Percentiles rank a stretch among this genome's conserved stretches.
phyloP scores from a whole-genome alignment of 2,113 vertebrate species.

The Periophthalmodon schlosseri region DNA sequence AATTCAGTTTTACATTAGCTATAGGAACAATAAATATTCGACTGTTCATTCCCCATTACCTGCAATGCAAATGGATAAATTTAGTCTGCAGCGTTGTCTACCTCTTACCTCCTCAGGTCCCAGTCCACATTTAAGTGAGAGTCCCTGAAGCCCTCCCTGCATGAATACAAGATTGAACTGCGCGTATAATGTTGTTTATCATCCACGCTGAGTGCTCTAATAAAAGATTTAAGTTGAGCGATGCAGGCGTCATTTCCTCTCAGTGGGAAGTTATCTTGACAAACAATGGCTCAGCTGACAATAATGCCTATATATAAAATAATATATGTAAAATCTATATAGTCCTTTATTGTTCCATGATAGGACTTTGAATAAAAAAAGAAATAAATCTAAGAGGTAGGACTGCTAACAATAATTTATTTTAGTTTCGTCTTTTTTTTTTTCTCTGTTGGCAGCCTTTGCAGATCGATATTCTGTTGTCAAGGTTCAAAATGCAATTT shows the following conservation, averaged over 20 bases:
- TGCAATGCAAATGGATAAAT: slow-evolving; percentile 51
- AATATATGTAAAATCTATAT: background rate
- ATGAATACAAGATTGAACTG: slow-evolving; percentile 51
- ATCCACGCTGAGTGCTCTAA: slow-evolving; percentile 32
- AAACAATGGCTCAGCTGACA: slow-evolving; percentile 1
- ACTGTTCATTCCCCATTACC: slow-evolving; percentile 40
- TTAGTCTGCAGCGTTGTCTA: slow-evolving; percentile 41
- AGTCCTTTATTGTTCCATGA: background rate
- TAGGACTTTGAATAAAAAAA: slow-evolving; percentile 1
- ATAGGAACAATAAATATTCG: slow-evolving; percentile 27
- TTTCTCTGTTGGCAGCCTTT: slow-evolving; percentile 20
- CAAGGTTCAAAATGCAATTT: slow-evolving; percentile 56
- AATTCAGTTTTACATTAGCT: background rate
- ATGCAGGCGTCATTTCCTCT: slow-evolving; percentile 19
- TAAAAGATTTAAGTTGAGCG: slow-evolving; percentile 43
- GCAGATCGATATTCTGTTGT: slow-evolving; percentile 55
- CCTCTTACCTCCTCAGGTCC: slow-evolving; percentile 45
- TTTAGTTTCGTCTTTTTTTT: slow-evolving; percentile 2
- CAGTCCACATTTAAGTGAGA: slow-evolving; percentile 25
- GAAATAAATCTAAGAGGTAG: slow-evolving; percentile 5
- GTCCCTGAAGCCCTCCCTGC: slow-evolving; percentile 40
- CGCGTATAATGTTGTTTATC: slow-evolving; percentile 41
- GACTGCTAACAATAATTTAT: slow-evolving; percentile 21
- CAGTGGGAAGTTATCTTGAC: slow-evolving; percentile 1
- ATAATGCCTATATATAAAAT: background rate